Conservation (phyloP, 2,888 invertebrate species). For the Lepidochitona cinerea region DNA sequence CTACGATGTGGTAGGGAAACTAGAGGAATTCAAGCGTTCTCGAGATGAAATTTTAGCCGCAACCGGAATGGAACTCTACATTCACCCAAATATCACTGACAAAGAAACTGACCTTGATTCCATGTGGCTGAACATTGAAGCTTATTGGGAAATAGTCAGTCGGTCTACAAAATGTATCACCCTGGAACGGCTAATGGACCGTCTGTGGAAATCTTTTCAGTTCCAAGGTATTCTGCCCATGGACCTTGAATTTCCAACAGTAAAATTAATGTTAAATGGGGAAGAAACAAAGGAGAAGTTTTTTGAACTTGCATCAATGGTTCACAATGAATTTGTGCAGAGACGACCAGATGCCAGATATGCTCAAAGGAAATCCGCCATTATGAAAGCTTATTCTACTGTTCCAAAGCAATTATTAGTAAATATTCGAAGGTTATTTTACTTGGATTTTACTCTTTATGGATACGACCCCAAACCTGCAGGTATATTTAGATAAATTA, state of each 20-base stretch:
- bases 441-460: background rate
- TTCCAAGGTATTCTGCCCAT: background rate
- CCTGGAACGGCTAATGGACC: background rate
- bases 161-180: background rate
- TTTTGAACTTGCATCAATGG: background rate
- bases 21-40: slow-evolving; percentile 39
- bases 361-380: background rate
- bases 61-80: background rate
- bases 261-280: background rate
- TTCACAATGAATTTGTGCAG: background rate
- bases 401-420: background rate
- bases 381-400: background rate
- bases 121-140: background rate
- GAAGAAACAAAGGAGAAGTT: background rate
- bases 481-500: background rate
- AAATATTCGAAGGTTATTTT: background rate
- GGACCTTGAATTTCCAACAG: background rate
- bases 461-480: background rate
- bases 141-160: background rate
- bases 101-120: background rate
- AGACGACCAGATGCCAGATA: background rate
- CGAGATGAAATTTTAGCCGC: slow-evolving; percentile 27
- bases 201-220: background rate
- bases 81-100: background rate
- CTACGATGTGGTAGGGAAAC: slow-evolving; percentile 35